Conservation (phyloP, 2,888 invertebrate genomes). For the Imbricaverruca yamaguchii region DNA sequence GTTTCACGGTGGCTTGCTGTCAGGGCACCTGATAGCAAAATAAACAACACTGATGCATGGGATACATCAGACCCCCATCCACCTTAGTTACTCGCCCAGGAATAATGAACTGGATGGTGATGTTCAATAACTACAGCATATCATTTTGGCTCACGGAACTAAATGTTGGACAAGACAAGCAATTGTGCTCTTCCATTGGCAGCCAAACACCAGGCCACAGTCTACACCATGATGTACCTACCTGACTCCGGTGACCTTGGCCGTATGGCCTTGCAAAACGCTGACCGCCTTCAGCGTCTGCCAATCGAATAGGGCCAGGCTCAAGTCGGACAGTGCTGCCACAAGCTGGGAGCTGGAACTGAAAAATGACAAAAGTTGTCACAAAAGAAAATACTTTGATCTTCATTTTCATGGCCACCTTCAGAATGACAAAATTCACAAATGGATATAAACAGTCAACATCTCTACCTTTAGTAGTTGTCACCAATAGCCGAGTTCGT, state of each 20-base stretch:
- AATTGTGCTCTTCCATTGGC: background rate
- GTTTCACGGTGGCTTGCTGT: background rate
- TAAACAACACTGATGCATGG: background rate
- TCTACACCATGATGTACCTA: background rate
- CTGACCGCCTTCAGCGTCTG: conserved; percentile 28
- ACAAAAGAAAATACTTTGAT: background rate
- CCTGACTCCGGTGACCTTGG: conserved; percentile 31
- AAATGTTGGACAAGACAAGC: too few species aligned
- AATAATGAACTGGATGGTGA: background rate
- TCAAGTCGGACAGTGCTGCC: conserved; percentile 30
- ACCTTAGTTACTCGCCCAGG: background rate
- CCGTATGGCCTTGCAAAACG: conserved; percentile 29
- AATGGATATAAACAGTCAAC: background rate
- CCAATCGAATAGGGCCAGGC: conserved; percentile 28
- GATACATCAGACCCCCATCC: too few species aligned
- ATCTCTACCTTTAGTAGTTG: background rate
- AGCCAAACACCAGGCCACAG: background rate
- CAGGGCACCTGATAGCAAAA: background rate
- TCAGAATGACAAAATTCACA: background rate
- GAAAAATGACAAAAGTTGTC: background rate
- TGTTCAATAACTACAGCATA: background rate
- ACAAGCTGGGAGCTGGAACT: conserved; percentile 26
- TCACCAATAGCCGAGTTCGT: too few species aligned
- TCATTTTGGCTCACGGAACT: background rate
- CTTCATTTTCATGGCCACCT: background rate